A percentile compares a stretch with the other conserved stretches of the same genome.
These are phyloP conservation scores for Holotrichia oblita DNA, from an alignment of 1,140 invertebrate genomes.

Conservation along the genomic window DNA sequence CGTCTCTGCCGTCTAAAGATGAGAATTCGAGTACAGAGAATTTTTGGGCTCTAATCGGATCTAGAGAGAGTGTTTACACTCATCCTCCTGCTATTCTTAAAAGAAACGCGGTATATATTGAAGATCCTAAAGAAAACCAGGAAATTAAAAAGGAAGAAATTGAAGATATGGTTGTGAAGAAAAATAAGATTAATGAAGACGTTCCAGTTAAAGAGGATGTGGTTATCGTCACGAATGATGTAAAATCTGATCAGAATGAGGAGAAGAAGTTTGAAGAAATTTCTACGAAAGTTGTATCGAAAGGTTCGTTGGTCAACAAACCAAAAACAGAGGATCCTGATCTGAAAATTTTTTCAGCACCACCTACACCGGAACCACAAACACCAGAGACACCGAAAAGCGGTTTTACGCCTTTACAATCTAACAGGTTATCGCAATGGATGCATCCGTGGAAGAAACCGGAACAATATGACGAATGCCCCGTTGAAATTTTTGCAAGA, in stretches of 20 bases:
- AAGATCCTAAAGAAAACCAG: neutral
- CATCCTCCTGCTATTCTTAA: neutral
- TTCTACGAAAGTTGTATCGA: slow-evolving; percentile 52
- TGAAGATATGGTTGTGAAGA: neutral
- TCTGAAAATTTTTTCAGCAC: slow-evolving; percentile 54
- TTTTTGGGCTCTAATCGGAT: slow-evolving; percentile 67
- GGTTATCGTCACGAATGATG: neutral
- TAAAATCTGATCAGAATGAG: neutral
- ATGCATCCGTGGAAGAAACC: slow-evolving; percentile 59
- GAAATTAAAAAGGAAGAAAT: neutral
- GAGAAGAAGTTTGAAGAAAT: neutral
- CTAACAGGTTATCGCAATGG: slow-evolving; percentile 57
- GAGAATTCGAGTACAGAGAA: slow-evolving; percentile 56
- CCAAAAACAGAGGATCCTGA: slow-evolving; percentile 57
- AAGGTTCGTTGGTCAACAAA: slow-evolving; percentile 58
- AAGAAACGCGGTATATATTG: slow-evolving; percentile 7
- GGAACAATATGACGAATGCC: slow-evolving; percentile 56
- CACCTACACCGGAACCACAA: slow-evolving; percentile 51
- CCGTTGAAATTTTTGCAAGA: slow-evolving; percentile 57
- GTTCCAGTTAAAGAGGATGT: slow-evolving; percentile 34
- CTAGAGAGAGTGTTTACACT: slow-evolving; percentile 47
- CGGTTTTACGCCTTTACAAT: slow-evolving; percentile 57
- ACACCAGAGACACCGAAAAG: slow-evolving; percentile 49
- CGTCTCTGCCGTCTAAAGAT: slow-evolving; percentile 43
- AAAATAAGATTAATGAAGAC: slow-evolving; percentile 25